Conservation (phyloP, 2,113 vertebrate species). For the Probosciger aterrimus region DNA sequence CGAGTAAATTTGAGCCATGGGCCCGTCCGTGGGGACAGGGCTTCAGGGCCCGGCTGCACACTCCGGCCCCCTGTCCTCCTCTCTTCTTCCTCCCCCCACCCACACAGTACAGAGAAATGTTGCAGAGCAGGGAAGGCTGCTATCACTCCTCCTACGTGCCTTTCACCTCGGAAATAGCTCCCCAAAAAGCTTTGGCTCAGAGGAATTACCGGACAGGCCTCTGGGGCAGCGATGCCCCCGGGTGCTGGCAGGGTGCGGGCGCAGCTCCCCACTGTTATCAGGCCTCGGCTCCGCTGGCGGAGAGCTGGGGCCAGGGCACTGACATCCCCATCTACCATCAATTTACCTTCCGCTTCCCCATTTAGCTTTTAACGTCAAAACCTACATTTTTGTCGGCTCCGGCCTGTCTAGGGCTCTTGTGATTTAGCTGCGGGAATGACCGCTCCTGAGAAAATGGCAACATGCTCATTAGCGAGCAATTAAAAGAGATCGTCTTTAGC, state of each 20-base stretch:
- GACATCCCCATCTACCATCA: conserved; percentile 80
- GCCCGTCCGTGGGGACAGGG: neutral
- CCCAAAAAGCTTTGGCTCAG: neutral
- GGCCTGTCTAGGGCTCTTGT: conserved; percentile 82
- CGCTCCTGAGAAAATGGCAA: conserved; percentile 75
- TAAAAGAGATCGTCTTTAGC: conserved; percentile 64
- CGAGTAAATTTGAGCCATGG: accelerated
- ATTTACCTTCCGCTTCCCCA: conserved; percentile 81
- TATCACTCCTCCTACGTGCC: neutral
- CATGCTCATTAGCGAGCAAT: conserved; percentile 75
- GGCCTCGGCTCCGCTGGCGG: neutral
- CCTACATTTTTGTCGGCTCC: conserved; percentile 88
- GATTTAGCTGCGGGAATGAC: conserved; percentile 77
- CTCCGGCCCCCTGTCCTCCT: too few species aligned
- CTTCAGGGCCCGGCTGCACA: neutral
- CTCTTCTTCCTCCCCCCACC: neutral
- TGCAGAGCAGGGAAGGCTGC: neutral
- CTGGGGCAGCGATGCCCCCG: neutral
- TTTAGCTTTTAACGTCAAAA: conserved; percentile 88
- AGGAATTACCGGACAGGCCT: neutral
- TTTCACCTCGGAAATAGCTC: neutral
- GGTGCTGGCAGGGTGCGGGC: neutral
- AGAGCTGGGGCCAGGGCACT: conserved; percentile 70
- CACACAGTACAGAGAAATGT: neutral
- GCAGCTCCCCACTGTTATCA: conserved; percentile 65